phyloP scores from a whole-genome alignment of 1,140 invertebrate genomes.

The Cyphomyrmex costatus region DNA sequence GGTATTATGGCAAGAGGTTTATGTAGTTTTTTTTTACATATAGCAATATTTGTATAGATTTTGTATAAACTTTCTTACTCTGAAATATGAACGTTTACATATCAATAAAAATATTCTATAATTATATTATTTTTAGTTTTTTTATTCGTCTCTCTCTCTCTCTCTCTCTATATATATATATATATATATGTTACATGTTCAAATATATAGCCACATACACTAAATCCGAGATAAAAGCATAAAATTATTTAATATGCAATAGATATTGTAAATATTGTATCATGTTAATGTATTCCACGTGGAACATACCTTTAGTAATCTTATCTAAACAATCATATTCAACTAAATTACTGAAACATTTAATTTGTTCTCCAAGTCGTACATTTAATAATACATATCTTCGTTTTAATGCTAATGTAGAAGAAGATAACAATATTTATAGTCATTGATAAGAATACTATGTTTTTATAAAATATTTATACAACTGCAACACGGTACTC shows the following conservation, averaged over 20 bases:
- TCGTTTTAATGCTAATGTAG: constrained; percentile 16
- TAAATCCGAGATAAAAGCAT: background rate
- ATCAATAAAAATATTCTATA: background rate
- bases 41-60: background rate
- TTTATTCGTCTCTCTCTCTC: background rate
- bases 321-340: constrained; percentile 55
- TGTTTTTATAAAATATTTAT: background rate
- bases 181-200: background rate
- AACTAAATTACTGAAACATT: constrained; percentile 3
- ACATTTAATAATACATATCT: constrained; percentile 17
- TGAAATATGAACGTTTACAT: background rate
- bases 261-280: constrained; percentile 66
- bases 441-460: background rate
- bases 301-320: background rate
- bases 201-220: background rate
- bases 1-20: constrained; percentile 31
- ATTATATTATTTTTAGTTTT: background rate
- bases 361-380: constrained; percentile 16
- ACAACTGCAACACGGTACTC: background rate
- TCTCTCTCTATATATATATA: no score
- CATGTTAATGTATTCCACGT: constrained; percentile 64
- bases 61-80: constrained; percentile 26
- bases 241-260: background rate
- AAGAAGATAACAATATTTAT: constrained; percentile 31
- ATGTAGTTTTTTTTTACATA: constrained; percentile 18